Evolutionary conservation across 2,888 invertebrate species (phyloP), one percentile per base, ranked within the genome.

Genomic region (Drepanosiphum platanoidis): DNA sequence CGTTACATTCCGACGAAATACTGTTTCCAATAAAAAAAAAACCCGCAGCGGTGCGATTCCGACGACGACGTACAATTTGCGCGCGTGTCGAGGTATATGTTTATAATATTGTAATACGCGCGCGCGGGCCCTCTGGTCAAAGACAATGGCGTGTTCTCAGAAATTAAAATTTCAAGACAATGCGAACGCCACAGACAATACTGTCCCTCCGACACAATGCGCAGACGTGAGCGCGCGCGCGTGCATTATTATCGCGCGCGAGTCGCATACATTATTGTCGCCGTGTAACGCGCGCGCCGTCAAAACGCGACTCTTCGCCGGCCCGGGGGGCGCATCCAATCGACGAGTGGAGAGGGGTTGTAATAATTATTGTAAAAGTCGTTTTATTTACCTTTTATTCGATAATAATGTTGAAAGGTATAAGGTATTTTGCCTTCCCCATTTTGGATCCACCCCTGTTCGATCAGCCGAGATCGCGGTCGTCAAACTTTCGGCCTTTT

Each of bases 111-210:
- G 30, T 30, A 30, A 9, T 30, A 30, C 22, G n/a, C 39, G 36
- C 39, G 71, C 27, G 5, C 22, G 27, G 64, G 64, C 34, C 68
- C 32, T 68, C 18, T 15, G 66, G 18, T 18, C 75, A 11, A 30
- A 79, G 66, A 79, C 78, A 79, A 79, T 79, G 78, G 78, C 30
- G 66, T 79, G 66, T 79, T 32, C 15, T 13, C 36, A 36, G 32
- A 61, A 83, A 82, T 74, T 74, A 83, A 74, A 74, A 83, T 46
- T 66, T 64, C 61, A 46, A 83, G 74, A 83, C 83, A 83, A 83
- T 74, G 83, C 83, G 68, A 79, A 46, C 22, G 30, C 68, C 22
- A 13, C 34, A 46, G 52, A 81, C 81, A 72, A 81, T 71, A 81
- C 68, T n/a, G 80, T 70, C 66, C 68, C 68, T 42, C 58, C 58